Base-by-base conservation (phyloP, 1,140 invertebrate genomes). In the Tyrophagus putrescentiae region DNA sequence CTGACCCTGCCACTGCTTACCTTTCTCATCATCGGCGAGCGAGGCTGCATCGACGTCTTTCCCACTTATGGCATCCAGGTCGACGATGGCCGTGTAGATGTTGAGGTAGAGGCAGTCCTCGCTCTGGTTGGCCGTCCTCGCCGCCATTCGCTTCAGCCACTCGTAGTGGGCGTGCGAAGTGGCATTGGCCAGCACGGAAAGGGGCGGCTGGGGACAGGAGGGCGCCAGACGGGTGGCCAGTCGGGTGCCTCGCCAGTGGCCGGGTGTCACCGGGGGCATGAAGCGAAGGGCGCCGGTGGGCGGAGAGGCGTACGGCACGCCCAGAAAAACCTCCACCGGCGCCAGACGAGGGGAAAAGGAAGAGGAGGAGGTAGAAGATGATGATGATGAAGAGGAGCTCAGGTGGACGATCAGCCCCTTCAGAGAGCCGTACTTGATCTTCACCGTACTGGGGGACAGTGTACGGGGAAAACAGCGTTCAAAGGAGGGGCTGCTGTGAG, bases 91-190 rank as follows among this genome's bases (percentile, higher is more conserved):
- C 7, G 88, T 84, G 74, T 94, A 96, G 69, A 98, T 88, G 72
- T 97, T 97, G 64, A 97, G 76, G 72, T 94, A 95, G 31, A 97
- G 80, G 71, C 93, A 98, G 76, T 98, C 93, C 76, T 97, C 93
- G 65, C 82, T 88, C 74, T 95, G 89, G 70, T 93, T 85, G 65
- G 79, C 80, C 50, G 96, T 76, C 71, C 86, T 84, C 11, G 87
- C 86, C 62, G 88, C 72, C 68, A 96, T 76, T 67, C 87, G 77
- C 68, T 84, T 84, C 59, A 96, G 77, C 69, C 89, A 86, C 90
- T 84, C 64, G 88, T 73, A 45, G 88, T 75, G 3, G 87, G 88
- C 68, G 62, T n/a, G n/a, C n/a, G n/a, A n/a, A 81, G 82, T 6
- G 91, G 89, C 80, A 93, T 89, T 57, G 79, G 80, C 53, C 1